Base-by-base conservation (phyloP, 2,888 invertebrate genomes). In the Entomobrya multifasciata region DNA sequence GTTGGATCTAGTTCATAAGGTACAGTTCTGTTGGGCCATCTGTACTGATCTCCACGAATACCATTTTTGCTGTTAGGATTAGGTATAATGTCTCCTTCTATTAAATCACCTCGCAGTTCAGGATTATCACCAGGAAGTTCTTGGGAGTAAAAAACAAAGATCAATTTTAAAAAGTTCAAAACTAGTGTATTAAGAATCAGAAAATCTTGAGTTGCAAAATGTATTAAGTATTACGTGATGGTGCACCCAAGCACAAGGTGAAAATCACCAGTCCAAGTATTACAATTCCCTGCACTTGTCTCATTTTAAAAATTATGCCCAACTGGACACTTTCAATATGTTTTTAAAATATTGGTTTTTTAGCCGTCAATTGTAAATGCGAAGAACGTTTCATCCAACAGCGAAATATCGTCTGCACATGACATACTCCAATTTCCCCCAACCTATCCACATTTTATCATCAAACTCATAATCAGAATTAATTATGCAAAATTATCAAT, bases 41-140 rank as follows among this genome's bases (percentile, higher is more conserved):
- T 92, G 84, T 92, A 93, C 13, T 92, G 91, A 0, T 91, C 92
- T n/a, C 92, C 92, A 22, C 92, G 91, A 1, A 94, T 89, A 0
- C 94, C 94, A 88, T 94, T 94, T 20, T 94, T 93, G 1, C 91
- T 91, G 13, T 88, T 74, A 2, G 90, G 8, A 93, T 79, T 90
- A 85, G 83, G 90, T 91, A 94, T 4, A 92, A 94, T 94, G 84
- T 94, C 94, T 1, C 94, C 94, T 91, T 94, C 94, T 88, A 94
- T 94, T 86, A 93, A 91, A 8, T 93, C 92, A 20, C 94, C 94
- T 15, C 92, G 91, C 90, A 93, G 93, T 93, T 94, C 94, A 6
- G 94, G 93, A 85, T 94, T 92, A 55, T 90, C 81, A 36, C 52
- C 30, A 6, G 85, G 70, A 20, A 84, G 47, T 25, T 49, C 70